Evolutionary conservation across 1,140 invertebrate genomes (phyloP).

Genomic region (Nixonia krombeini): DNA sequence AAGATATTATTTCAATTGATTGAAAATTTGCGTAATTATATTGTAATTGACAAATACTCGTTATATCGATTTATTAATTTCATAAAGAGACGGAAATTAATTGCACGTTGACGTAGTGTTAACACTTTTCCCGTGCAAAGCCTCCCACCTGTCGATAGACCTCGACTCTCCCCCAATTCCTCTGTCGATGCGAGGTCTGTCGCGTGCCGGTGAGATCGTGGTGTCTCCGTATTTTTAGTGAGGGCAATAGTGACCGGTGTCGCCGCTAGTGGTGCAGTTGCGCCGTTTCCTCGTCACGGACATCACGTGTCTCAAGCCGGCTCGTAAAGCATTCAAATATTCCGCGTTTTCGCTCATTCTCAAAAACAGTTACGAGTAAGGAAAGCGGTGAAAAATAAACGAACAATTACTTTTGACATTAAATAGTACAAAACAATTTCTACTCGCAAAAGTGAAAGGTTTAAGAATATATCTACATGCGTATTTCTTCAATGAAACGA

Average conservation of each 20-base stretch:
- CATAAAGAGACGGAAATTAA: too few relatives aligned
- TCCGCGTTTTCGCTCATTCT: not conserved
- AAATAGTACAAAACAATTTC: not conserved
- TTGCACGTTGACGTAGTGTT: too few relatives aligned
- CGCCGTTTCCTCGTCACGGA: slow-evolving; percentile 5
- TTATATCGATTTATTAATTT: too few relatives aligned
- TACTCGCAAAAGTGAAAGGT: not conserved
- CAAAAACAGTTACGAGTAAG: not conserved
- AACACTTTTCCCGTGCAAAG: too few relatives aligned
- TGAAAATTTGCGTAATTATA: too few relatives aligned
- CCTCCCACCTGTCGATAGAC: not conserved
- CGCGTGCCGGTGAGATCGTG: slow-evolving; percentile 26
- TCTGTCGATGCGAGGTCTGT: slow-evolving; percentile 2
- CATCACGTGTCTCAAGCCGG: slow-evolving; percentile 5
- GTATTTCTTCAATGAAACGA: too few relatives aligned
- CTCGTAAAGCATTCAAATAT: not conserved
- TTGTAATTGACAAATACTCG: too few relatives aligned
- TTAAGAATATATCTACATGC: not conserved
- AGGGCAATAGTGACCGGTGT: not conserved
- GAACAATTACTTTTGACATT: not conserved
- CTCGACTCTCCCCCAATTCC: slow-evolving; percentile 1
- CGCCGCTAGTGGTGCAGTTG: slow-evolving; percentile 6
- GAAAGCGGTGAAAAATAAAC: too few relatives aligned
- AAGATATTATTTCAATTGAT: too few relatives aligned
- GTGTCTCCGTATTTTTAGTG: slow-evolving; percentile 43